Evolutionary conservation across 2,113 vertebrate genomes (phyloP).

Genomic region (Pheucticus melanocephalus): DNA sequence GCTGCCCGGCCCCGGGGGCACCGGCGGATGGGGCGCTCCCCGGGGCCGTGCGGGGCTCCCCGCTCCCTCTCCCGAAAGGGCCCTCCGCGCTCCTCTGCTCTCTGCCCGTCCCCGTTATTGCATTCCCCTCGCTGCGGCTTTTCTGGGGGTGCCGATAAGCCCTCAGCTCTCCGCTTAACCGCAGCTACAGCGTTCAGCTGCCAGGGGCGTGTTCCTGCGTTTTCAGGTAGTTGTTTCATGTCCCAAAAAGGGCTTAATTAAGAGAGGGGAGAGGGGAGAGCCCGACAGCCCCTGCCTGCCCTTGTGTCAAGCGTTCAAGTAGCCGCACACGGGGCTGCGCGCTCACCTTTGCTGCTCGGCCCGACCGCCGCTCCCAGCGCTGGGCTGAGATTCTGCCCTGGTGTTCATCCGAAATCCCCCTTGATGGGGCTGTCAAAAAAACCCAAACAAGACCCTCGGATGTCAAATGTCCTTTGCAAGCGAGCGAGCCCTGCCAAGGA

Average conservation of each 20-base stretch:
- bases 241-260: not conserved
- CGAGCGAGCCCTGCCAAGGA: not conserved
- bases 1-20: not conserved
- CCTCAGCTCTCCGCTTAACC: too few species aligned
- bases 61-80: not conserved
- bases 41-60: not conserved
- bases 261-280: not conserved
- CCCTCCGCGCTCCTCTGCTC: not conserved
- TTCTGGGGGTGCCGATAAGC: not conserved
- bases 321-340: not conserved
- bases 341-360: constrained; percentile 12
- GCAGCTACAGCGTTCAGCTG: not conserved
- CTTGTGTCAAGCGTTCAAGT: not conserved
- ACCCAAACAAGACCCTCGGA: not conserved
- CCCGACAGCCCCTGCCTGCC: not conserved
- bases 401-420: not conserved
- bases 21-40: not conserved
- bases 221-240: not conserved
- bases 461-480: not conserved
- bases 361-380: not conserved
- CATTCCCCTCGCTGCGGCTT: not conserved
- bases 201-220: not conserved
- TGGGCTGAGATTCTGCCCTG: not conserved
- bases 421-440: not conserved
- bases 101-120: not conserved